These are phyloP conservation scores for Spilarctia lutea DNA, from an alignment of 2,888 invertebrate species.

Conservation along the genomic window DNA sequence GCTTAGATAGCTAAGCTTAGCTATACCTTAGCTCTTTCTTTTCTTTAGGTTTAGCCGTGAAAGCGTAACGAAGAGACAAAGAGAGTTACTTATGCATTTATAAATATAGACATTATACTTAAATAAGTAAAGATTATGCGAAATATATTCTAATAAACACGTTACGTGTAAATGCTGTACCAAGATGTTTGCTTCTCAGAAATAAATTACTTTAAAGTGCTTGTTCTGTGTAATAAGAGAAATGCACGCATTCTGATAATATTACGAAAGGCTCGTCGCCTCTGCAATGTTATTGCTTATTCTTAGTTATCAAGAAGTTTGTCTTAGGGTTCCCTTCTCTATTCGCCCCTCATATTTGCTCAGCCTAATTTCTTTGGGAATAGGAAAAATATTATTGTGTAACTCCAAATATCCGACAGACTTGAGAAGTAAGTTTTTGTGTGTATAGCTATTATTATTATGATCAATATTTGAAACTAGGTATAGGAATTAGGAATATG, in stretches of 20 bases:
- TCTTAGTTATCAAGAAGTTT: slow-evolving; percentile 65
- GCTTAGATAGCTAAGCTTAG: too few species aligned
- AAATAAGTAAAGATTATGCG: background rate
- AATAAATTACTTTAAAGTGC: background rate
- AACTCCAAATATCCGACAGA: slow-evolving; percentile 39
- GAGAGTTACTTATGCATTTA: too few species aligned
- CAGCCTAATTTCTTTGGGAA: slow-evolving; percentile 69
- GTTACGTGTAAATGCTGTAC: background rate
- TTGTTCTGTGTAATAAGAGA: background rate
- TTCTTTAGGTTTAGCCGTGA: background rate
- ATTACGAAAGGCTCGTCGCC: background rate
- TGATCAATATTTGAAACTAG: background rate
- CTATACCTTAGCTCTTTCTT: too few species aligned
- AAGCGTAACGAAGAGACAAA: background rate
- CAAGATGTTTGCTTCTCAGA: background rate
- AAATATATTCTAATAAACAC: background rate
- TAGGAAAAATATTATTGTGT: slow-evolving; percentile 68
- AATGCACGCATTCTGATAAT: background rate
- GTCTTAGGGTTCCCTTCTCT: slow-evolving; percentile 50
- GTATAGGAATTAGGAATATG: too few species aligned
- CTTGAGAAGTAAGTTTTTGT: slow-evolving; percentile 28
- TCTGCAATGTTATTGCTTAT: slow-evolving; percentile 51
- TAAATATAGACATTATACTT: too few species aligned
- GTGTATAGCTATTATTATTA: slow-evolving; percentile 6
- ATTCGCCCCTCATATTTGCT: slow-evolving; percentile 68